Base-by-base conservation (phyloP, 2,113 vertebrate species). In the Rhinoderma darwinii region DNA sequence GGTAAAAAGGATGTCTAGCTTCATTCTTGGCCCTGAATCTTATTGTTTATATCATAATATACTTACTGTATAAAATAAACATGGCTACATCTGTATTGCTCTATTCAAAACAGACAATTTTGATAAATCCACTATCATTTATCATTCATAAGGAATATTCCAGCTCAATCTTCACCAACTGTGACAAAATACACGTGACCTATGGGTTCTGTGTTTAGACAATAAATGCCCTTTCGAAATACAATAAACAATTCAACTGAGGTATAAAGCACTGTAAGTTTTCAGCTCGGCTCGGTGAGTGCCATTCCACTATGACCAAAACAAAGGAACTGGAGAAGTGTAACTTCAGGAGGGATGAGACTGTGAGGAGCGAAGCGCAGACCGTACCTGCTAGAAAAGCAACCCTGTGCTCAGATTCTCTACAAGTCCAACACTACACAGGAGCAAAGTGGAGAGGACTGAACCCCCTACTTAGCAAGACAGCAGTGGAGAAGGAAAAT, bases 261-360 rank as follows among this genome's bases (percentile, higher is more conserved):
- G 39, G 37, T 11, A 43, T 43, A 74, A 43, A 12, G 37, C 39
- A 30, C 72, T 73, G 37, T 43, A 74, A 1, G 72, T 43, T 39
- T 74, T 7, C 37, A 14, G 39, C 20, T 43, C 39, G 3, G 20
- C 72, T 74, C 72, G n/a, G 37, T 12, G 25, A 74, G 22, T n/a
- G 37, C 9, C 39, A 43, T 30, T 18, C 39, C 43, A 43, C 43
- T n/a, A 43, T 74, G 37, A 43, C 72, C 72, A 25, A 74, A 43
- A 74, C 72, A 74, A 74, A 74, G 72, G 37, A 73, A 70, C 30
- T 7, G 17, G 32, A 70, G 66, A 70, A 70, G 30, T 35, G 66
- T 70, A 70, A 37, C 32, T 70, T 15, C 66, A 70, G 41, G 70
- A 73, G 43, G 37, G 72, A 74, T 43, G 39, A 43, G 20, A 43